phyloP scores from a whole-genome alignment of 2,797 vertebrate species.

The Paramormyrops hopkinsi region DNA sequence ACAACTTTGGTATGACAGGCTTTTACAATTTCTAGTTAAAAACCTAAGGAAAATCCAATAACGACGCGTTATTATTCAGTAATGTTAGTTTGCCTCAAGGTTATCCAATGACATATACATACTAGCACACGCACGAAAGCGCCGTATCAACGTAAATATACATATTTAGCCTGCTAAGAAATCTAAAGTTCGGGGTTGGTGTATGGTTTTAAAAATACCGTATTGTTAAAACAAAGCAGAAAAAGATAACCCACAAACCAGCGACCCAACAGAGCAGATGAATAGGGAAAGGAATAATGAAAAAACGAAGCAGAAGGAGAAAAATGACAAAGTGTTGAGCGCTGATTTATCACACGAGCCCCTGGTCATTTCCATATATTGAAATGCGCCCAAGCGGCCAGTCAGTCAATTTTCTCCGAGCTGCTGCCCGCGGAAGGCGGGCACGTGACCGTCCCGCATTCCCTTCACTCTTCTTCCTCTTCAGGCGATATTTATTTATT shows the following conservation, averaged over 20 bases:
- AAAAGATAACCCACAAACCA: constrained; percentile 6
- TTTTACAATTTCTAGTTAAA: neutral
- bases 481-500: constrained; percentile 17
- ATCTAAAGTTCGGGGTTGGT: neutral
- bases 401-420: constrained; percentile 74
- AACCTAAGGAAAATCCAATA: neutral
- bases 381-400: constrained; percentile 74
- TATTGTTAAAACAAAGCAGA: neutral
- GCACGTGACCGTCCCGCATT: constrained; percentile 59
- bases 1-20: constrained; percentile 3
- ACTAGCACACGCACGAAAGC: neutral
- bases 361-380: constrained; percentile 77
- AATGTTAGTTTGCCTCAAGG: constrained; percentile 7
- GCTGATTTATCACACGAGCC: constrained; percentile 74
- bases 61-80: neutral
- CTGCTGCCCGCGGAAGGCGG: constrained; percentile 61
- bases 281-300: constrained; percentile 37
- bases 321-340: constrained; percentile 58
- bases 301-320: constrained; percentile 48
- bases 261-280: constrained; percentile 28
- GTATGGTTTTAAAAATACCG: neutral
- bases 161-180: neutral
- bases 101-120: constrained; percentile 17
- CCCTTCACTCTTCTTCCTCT: constrained; percentile 26
- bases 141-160: neutral